Evolutionary conservation across 2,113 vertebrate genomes (phyloP).

Genomic region (Scytalopus superciliaris): DNA sequence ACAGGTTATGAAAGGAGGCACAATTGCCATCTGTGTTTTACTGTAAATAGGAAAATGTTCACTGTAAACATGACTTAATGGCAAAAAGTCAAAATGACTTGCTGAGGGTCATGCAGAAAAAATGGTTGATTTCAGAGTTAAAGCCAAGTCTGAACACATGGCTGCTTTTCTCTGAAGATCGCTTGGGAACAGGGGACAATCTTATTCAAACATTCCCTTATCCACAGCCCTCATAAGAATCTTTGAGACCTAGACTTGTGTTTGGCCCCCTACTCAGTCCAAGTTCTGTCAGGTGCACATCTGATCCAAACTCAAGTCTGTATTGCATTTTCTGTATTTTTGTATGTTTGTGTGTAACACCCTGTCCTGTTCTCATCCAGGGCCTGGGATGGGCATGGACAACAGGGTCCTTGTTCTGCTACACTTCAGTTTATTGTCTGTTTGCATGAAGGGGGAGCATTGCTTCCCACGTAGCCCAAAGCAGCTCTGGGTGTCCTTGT

Average conservation of each 20-base stretch:
- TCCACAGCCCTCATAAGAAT: neutral
- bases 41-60: neutral
- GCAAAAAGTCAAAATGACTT: slow-evolving; percentile 4
- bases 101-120: neutral
- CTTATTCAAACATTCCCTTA: neutral
- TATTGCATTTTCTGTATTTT: neutral
- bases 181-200: neutral
- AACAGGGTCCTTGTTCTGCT: slow-evolving; percentile 54
- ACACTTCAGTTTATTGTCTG: slow-evolving; percentile 32
- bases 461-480: slow-evolving; percentile 25
- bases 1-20: neutral
- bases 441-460: neutral
- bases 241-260: neutral
- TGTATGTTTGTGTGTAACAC: slow-evolving; percentile 16
- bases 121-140: neutral
- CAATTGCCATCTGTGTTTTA: neutral
- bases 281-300: neutral
- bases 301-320: neutral
- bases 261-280: neutral
- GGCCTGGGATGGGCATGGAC: neutral
- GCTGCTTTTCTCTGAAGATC: neutral
- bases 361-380: slow-evolving; percentile 18
- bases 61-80: neutral
- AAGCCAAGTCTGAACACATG: neutral
- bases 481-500: neutral